Evolutionary conservation across 2,888 invertebrate genomes (phyloP), one percentile per base, ranked within the genome.

Genomic region (Pachymerium ferrugineum): DNA sequence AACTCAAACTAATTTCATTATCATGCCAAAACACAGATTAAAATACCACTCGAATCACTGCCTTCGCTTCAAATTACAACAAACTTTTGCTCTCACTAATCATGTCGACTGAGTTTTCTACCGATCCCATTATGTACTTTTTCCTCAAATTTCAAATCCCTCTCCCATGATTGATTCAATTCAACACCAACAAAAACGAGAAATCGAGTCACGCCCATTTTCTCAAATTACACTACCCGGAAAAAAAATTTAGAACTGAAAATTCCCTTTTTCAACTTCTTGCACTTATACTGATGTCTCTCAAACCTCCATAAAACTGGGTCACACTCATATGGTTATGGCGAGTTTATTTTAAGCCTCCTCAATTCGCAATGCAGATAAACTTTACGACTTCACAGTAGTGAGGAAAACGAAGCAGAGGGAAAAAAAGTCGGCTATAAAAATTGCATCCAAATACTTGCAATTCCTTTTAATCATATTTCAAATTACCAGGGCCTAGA

Each of bases 1-100:
- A 54, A 54, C 54, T 54, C 54, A 54, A 54, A 54, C 54, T 54
- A 54, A 54, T 54, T 54, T 54, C 54, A 54, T 54, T 54, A 54
- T 54, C 54, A 54, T 54, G 54, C 54, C 54, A 54, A 54, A 54
- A 54, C 22, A 54, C 14, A 54, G 54, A 54, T 54, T 54, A 54
- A 54, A 54, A 54, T 54, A 54, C 54, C n/a, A 25, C 54, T 25
- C 54, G 25, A 54, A 54, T 54, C 54, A 54, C 54, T 22, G 54
- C 25, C 22, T 28, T 54, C 54, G 22, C 25, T 54, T 54, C 54
- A 54, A 54, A 54, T 54, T 54, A 54, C 54, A 25, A 54, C 25
- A 28, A n/a, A n/a, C n/a, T n/a, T n/a, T n/a, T n/a, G n/a, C n/a
- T n/a, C n/a, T n/a, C n/a, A 25, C 54, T 54, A 54, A 54, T 54